phyloP scores from a whole-genome alignment of 2,113 vertebrate species.

The Columba janthina region DNA sequence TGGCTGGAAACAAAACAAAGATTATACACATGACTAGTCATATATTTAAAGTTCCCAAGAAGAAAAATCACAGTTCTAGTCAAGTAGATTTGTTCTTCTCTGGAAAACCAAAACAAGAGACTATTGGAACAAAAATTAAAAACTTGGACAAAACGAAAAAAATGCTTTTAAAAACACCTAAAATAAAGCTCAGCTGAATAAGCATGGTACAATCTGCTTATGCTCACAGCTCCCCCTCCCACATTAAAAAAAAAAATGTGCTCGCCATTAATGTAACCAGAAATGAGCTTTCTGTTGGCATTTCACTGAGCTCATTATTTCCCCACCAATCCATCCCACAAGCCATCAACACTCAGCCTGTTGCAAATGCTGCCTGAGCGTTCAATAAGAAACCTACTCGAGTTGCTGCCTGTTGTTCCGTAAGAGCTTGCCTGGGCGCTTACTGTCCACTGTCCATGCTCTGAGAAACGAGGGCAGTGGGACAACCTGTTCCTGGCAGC shows the following conservation, averaged over 20 bases:
- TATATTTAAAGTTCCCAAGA: not conserved
- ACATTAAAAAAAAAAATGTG: not conserved
- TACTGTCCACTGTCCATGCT: slow-evolving; percentile 86
- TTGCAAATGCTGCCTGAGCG: fast-evolving
- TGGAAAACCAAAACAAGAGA: not conserved
- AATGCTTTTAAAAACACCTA: not conserved
- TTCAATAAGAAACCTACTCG: slow-evolving; percentile 64
- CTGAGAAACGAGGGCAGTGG: slow-evolving; percentile 82
- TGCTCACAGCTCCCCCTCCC: not conserved
- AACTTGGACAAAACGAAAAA: not conserved
- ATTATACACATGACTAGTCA: not conserved
- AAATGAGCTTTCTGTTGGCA: not conserved
- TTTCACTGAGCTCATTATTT: not conserved
- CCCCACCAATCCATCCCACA: not conserved
- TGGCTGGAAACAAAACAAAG: slow-evolving; percentile 61
- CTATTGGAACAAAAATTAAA: not conserved
- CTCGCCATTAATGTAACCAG: not conserved
- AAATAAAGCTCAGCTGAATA: not conserved
- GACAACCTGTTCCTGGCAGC: slow-evolving; percentile 69
- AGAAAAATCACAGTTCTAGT: not conserved
- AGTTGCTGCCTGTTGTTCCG: slow-evolving; percentile 77
- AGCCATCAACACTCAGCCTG: not conserved
- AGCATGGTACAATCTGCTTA: not conserved
- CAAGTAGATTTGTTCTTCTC: not conserved
- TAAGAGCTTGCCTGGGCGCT: slow-evolving; percentile 75